Conservation (phyloP, 2,888 invertebrate species). For the Laspeyria flexula region DNA sequence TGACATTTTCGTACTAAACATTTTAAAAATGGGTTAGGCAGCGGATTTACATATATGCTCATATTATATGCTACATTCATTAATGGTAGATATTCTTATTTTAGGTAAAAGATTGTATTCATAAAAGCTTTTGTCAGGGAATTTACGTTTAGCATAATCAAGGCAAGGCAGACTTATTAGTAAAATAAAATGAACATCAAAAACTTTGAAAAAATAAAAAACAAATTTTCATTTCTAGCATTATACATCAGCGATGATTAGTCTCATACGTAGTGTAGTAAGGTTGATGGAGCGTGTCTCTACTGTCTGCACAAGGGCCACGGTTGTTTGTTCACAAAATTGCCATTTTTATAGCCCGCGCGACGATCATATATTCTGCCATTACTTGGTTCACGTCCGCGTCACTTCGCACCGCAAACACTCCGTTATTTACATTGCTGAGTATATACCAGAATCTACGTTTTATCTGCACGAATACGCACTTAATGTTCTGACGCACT, state of each 20-base stretch:
- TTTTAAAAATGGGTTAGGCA: too few relatives aligned
- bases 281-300: constrained; percentile 60
- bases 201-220: constrained; percentile 2
- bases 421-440: constrained; percentile 24
- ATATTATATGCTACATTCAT: too few relatives aligned
- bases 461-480: constrained; percentile 19
- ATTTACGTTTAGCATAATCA: too few relatives aligned
- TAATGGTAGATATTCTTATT: too few relatives aligned
- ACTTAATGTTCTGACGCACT: constrained; percentile 2
- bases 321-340: constrained; percentile 67
- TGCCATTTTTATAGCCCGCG: constrained; percentile 68
- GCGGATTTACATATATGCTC: too few relatives aligned
- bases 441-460: constrained; percentile 12
- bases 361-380: constrained; percentile 53
- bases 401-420: constrained; percentile 45
- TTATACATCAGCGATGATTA: constrained; percentile 54
- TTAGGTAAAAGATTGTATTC: too few relatives aligned
- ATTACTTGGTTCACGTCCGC: constrained; percentile 51
- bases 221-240: constrained; percentile 14
- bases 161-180: too few relatives aligned
- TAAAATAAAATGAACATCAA: too few relatives aligned
- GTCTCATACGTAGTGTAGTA: constrained; percentile 54
- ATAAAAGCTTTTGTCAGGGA: too few relatives aligned
- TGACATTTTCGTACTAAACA: too few relatives aligned
- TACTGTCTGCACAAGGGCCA: constrained; percentile 51